Percentiles rank a stretch among this genome's conserved stretches.
Conservation (phyloP, 2,113 vertebrate genomes). For the Miniopterus natalensis region DNA sequence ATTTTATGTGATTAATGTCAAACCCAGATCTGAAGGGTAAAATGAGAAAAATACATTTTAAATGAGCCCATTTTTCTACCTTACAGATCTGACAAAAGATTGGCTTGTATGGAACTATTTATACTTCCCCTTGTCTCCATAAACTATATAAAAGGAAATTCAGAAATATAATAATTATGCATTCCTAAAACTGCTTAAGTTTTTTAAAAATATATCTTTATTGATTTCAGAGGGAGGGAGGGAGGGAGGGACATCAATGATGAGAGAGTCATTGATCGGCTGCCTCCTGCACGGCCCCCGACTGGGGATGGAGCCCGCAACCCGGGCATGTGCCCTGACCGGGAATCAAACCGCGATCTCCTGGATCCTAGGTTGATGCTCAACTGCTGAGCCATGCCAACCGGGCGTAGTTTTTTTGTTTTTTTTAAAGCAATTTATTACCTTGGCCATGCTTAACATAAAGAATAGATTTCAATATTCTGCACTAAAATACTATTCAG, state of each 20-base stretch:
- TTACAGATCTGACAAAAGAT: background rate
- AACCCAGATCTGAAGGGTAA: background rate
- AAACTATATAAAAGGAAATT: background rate
- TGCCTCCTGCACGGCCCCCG: too few species aligned
- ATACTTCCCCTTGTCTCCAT: background rate
- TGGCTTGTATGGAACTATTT: background rate
- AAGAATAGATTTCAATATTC: conserved; percentile 1
- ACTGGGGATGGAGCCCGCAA: too few species aligned
- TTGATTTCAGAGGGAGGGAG: too few species aligned
- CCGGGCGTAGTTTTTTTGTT: background rate
- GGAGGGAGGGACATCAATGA: too few species aligned
- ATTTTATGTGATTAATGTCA: background rate
- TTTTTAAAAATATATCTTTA: background rate
- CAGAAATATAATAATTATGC: background rate
- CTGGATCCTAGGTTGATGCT: too few species aligned
- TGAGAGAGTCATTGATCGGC: too few species aligned
- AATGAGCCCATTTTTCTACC: background rate
- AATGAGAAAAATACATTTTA: background rate
- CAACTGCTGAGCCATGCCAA: too few species aligned
- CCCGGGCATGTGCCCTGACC: too few species aligned
- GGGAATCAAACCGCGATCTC: too few species aligned
- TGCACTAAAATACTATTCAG: conserved; percentile 7
- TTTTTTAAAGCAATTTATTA: background rate
- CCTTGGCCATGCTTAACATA: background rate
- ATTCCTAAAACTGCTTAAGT: background rate